Evolutionary conservation across 2,113 vertebrate genomes (phyloP).

Genomic region (Gila orcuttii): DNA sequence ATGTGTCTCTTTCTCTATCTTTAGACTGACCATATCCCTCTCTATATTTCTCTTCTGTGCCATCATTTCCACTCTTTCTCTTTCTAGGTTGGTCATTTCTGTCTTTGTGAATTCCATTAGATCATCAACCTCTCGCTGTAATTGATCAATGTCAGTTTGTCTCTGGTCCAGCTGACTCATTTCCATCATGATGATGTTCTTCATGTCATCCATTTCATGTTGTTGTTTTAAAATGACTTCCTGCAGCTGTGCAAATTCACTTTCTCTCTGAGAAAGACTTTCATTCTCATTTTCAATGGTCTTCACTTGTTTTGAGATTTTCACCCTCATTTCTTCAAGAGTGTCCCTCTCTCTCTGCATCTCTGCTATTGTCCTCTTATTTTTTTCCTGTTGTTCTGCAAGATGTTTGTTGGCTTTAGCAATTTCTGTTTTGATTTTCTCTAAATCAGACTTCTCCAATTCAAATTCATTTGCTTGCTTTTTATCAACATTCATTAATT

Average conservation of each 20-base stretch:
- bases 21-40: not conserved
- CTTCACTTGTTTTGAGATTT: constrained; percentile 45
- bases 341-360: constrained; percentile 49
- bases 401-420: constrained; percentile 10
- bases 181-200: constrained; percentile 13
- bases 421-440: constrained; percentile 42
- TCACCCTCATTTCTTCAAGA: constrained; percentile 37
- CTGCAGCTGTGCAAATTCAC: constrained; percentile 50
- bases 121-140: constrained; percentile 43
- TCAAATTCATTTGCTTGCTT: not conserved
- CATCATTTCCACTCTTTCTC: constrained; percentile 1
- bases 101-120: constrained; percentile 38
- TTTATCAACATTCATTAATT: not conserved
- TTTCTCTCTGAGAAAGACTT: constrained; percentile 44
- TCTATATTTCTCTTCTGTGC: constrained; percentile 6
- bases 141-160: constrained; percentile 22
- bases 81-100: constrained; percentile 18
- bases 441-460: constrained; percentile 36
- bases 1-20: not conserved
- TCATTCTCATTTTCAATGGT: constrained; percentile 52
- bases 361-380: constrained; percentile 35
- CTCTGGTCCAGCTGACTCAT: constrained; percentile 11
- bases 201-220: constrained; percentile 38
- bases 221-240: constrained; percentile 39
- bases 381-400: constrained; percentile 7